Conservation (phyloP, 2,113 vertebrate genomes). For the Rhea americana region DNA sequence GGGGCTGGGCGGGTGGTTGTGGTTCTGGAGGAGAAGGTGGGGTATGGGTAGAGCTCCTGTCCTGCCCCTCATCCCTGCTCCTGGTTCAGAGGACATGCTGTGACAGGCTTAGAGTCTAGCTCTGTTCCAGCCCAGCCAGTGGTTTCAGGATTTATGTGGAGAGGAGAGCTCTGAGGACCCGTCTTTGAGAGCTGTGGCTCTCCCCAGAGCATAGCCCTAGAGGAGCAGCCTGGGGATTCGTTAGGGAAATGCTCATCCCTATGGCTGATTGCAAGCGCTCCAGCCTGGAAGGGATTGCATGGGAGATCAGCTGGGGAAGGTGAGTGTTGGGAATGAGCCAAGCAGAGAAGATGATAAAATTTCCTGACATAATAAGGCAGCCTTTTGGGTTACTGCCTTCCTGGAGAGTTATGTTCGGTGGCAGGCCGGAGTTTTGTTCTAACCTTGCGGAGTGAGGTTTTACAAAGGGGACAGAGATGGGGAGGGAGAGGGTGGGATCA, state of each 20-base stretch:
- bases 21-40: neutral
- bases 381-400: neutral
- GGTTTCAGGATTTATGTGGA: neutral
- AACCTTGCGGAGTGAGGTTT: neutral
- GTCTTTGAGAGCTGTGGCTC: neutral
- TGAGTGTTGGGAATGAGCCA: neutral
- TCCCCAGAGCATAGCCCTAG: neutral
- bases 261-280: neutral
- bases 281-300: too few relatives aligned
- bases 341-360: neutral
- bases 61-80: neutral
- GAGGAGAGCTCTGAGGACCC: neutral
- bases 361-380: neutral
- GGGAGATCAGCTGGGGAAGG: neutral
- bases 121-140: neutral
- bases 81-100: neutral
- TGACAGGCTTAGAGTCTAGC: neutral
- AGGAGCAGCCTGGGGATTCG: neutral
- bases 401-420: neutral
- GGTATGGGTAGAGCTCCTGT: neutral
- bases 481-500: neutral
- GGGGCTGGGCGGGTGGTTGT: neutral
- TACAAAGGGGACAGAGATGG: rapidly evolving
- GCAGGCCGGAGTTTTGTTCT: neutral
- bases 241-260: neutral